These are phyloP conservation scores for Pachymerium ferrugineum DNA, from an alignment of 2,888 invertebrate genomes.

Conservation along the genomic window DNA sequence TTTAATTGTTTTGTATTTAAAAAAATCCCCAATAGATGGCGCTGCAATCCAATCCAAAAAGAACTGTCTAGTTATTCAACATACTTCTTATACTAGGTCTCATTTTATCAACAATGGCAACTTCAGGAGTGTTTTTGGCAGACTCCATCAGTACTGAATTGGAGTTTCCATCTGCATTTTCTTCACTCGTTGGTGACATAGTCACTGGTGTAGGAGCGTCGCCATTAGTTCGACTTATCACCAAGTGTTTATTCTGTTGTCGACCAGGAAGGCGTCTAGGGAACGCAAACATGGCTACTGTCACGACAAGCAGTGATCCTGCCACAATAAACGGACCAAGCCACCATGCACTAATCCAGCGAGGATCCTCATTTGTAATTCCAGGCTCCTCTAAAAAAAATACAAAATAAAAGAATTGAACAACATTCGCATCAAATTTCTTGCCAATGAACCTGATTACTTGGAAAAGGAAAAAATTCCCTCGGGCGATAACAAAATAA, in stretches of 20 bases:
- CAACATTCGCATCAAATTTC: background rate
- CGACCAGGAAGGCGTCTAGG: conserved; percentile 62
- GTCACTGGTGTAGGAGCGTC: background rate
- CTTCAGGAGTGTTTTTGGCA: background rate
- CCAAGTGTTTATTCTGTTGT: conserved; percentile 12
- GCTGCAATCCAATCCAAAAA: too few relatives aligned
- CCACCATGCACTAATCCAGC: conserved; percentile 98
- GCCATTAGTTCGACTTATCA: background rate
- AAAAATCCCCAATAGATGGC: background rate
- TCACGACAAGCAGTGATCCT: conserved; percentile 71
- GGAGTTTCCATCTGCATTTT: background rate
- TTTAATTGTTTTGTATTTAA: too few relatives aligned
- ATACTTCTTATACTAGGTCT: conserved; percentile 34
- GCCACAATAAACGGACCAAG: conserved; percentile 77
- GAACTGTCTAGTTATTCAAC: conserved; percentile 33
- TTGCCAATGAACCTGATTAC: too few relatives aligned
- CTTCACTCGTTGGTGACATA: background rate
- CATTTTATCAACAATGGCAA: conserved; percentile 18
- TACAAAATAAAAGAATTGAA: too few relatives aligned
- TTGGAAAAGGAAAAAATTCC: too few relatives aligned
- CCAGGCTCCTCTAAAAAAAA: conserved; percentile 36
- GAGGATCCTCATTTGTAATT: conserved; percentile 59
- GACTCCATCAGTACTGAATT: background rate
- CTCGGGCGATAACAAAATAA: too few relatives aligned
- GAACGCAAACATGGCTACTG: conserved; percentile 84